These are phyloP conservation scores for Gonocerus acuteangulatus DNA, from an alignment of 2,888 invertebrate species.

Conservation along the genomic window DNA sequence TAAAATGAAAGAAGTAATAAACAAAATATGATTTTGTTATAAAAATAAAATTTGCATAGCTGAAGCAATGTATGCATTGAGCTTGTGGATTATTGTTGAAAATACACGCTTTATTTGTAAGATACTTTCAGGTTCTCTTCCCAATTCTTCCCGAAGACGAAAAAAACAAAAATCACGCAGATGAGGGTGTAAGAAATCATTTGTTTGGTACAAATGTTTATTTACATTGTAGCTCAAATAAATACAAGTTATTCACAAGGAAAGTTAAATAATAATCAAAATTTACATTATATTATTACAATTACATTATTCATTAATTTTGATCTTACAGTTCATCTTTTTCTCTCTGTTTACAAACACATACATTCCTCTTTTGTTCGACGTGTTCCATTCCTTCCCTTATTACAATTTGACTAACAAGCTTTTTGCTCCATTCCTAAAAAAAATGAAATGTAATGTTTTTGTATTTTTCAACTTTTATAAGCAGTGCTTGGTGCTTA, in stretches of 20 bases:
- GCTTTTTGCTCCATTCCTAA: slow-evolving; percentile 65
- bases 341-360: slow-evolving; percentile 39
- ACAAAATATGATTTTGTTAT: slow-evolving; percentile 33
- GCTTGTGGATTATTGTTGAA: slow-evolving; percentile 35
- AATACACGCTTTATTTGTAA: slow-evolving; percentile 37
- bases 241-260: not conserved
- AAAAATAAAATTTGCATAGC: slow-evolving; percentile 33
- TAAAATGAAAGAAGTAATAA: slow-evolving; percentile 31
- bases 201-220: slow-evolving; percentile 20
- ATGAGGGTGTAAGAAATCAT: slow-evolving; percentile 8
- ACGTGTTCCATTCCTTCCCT: slow-evolving; percentile 59
- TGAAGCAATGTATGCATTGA: slow-evolving; percentile 35
- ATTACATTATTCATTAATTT: not conserved
- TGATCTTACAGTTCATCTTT: slow-evolving; percentile 48
- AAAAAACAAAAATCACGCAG: not conserved
- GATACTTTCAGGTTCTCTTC: not conserved
- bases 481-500: slow-evolving; percentile 21
- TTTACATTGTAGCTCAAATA: not conserved
- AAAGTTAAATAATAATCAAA: not conserved
- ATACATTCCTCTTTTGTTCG: slow-evolving; percentile 38
- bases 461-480: slow-evolving; percentile 27
- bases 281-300: not conserved
- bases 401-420: slow-evolving; percentile 51
- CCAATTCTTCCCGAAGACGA: not conserved
- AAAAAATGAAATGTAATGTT: slow-evolving; percentile 40